Conservation (phyloP, 2,888 invertebrate species). For the Urechis unicinctus region DNA sequence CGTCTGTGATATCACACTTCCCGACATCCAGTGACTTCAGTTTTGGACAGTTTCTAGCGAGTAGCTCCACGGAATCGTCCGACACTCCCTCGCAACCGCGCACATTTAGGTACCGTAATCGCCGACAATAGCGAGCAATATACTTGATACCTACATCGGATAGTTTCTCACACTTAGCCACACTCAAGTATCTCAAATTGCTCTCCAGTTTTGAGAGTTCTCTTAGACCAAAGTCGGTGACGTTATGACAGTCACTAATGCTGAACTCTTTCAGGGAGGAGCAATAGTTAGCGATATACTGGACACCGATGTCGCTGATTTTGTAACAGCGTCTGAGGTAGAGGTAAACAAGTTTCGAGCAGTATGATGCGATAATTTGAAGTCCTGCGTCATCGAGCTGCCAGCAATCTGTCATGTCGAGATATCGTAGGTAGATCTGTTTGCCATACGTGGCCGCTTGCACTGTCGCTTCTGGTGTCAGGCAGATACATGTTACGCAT, state of each 20-base stretch:
- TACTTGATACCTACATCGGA: constrained; percentile 80
- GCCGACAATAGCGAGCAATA: constrained; percentile 78
- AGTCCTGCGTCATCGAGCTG: constrained; percentile 78
- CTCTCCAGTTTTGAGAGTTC: constrained; percentile 81
- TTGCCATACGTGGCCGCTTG: constrained; percentile 42
- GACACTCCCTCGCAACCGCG: constrained; percentile 88
- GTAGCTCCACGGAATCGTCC: constrained; percentile 82
- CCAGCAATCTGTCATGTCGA: constrained; percentile 85
- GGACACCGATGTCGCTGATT: constrained; percentile 86
- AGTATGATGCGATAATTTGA: constrained; percentile 75
- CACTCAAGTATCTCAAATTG: constrained; percentile 82
- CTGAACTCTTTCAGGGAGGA: constrained; percentile 70
- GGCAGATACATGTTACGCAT: constrained; percentile 67
- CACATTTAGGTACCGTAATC: constrained; percentile 77
- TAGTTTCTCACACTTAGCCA: constrained; percentile 85
- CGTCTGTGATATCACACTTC: constrained; percentile 88
- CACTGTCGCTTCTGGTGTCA: constrained; percentile 41
- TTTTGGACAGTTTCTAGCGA: constrained; percentile 78
- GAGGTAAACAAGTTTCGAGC: constrained; percentile 77
- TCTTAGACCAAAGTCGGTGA: constrained; percentile 82
- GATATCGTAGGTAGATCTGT: constrained; percentile 70
- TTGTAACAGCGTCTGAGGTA: constrained; percentile 81
- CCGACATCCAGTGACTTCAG: constrained; percentile 83
- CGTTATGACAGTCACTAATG: constrained; percentile 80
- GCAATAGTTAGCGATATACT: constrained; percentile 85